Percentiles rank a stretch among this genome's conserved stretches.
Evolutionary conservation across 64 coral and sea anemone species (phyloP).

Genomic region (Stichodactyla mertensii): DNA sequence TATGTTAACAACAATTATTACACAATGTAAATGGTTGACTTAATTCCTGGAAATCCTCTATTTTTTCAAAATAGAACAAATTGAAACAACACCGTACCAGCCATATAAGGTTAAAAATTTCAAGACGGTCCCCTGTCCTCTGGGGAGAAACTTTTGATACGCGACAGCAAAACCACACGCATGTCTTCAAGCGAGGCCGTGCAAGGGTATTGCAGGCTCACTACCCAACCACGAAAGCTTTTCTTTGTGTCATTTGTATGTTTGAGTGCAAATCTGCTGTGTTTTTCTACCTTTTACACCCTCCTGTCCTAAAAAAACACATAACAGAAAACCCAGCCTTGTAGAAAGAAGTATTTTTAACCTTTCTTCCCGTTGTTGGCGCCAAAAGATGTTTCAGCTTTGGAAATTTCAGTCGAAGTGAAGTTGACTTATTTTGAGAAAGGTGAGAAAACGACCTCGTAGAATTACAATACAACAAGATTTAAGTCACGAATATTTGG

Average conservation of each 20-base stretch:
- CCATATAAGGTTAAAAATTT: too few species aligned
- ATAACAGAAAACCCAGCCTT: background rate
- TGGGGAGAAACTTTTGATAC: too few species aligned
- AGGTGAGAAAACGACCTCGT: background rate
- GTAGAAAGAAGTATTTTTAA: background rate
- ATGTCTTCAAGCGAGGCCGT: background rate
- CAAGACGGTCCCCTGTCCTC: too few species aligned
- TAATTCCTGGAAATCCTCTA: too few species aligned
- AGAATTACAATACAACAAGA: background rate
- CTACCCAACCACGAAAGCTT: background rate
- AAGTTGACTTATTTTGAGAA: background rate
- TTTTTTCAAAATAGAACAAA: too few species aligned
- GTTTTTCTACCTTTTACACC: background rate
- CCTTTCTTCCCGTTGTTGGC: background rate
- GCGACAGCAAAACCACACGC: background rate
- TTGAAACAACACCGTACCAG: too few species aligned
- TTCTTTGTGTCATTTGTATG: background rate
- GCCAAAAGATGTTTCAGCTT: constrained; percentile 14
- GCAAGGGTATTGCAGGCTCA: background rate
- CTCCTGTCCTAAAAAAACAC: background rate
- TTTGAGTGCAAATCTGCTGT: background rate
- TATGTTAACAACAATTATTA: too few species aligned
- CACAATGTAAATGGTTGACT: too few species aligned
- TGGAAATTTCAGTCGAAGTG: constrained; percentile 8
- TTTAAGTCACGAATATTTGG: background rate